These are phyloP conservation scores for Bombyx mandarina DNA, from an alignment of 1,140 invertebrate genomes.

Conservation along the genomic window DNA sequence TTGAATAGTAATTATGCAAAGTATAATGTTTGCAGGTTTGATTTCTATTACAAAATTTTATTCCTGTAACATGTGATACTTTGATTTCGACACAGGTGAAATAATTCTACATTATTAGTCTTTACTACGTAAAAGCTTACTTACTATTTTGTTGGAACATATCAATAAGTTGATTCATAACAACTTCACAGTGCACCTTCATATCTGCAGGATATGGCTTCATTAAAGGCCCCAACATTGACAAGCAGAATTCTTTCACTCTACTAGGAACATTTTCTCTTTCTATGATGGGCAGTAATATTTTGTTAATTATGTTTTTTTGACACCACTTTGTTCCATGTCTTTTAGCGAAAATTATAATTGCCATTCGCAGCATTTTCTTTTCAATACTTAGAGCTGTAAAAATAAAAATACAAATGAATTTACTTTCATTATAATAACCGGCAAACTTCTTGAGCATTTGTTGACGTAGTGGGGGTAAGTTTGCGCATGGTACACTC, in stretches of 20 bases:
- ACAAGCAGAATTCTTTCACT: constrained; percentile 41
- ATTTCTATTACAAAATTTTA: too few species aligned
- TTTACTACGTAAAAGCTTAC: constrained; percentile 13
- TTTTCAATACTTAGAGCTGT: constrained; percentile 43
- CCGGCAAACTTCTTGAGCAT: too few species aligned
- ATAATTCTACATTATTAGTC: constrained; percentile 6
- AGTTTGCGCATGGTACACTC: too few species aligned
- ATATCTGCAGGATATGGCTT: constrained; percentile 54
- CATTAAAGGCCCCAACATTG: constrained; percentile 50
- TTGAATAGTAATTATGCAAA: too few species aligned
- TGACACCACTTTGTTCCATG: constrained; percentile 55
- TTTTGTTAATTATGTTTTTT: constrained; percentile 52
- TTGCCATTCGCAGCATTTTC: constrained; percentile 45
- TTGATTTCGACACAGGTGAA: background rate
- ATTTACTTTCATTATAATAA: background rate
- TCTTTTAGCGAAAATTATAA: constrained; percentile 58
- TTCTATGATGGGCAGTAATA: constrained; percentile 50
- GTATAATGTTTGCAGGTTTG: too few species aligned
- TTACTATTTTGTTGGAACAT: constrained; percentile 47
- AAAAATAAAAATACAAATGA: constrained; percentile 12
- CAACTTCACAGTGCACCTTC: constrained; percentile 56
- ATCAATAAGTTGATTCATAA: constrained; percentile 40
- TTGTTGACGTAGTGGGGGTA: too few species aligned
- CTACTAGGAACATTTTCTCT: constrained; percentile 19
- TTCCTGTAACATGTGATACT: too few species aligned